These are phyloP conservation scores for Hesperophylax magnus DNA, from an alignment of 1,140 invertebrate genomes.

Conservation along the genomic window DNA sequence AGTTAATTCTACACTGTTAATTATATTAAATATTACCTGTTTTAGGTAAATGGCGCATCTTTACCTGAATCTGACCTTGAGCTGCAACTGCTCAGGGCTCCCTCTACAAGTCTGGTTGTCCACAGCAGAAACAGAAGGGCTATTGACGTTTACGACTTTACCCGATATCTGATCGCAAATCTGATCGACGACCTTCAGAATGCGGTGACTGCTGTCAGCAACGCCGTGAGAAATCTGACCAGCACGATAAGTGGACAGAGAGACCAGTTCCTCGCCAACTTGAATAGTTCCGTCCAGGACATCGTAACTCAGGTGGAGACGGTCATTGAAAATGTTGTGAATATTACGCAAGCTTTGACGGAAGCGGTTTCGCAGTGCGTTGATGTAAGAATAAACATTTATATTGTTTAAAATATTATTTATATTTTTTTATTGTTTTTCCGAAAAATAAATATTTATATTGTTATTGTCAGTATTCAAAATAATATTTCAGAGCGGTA, in stretches of 20 bases:
- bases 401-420: too few species aligned
- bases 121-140: not conserved
- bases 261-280: conserved; percentile 55
- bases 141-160: conserved; percentile 20
- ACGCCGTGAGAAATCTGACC: conserved; percentile 59
- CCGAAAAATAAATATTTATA: conserved; percentile 40
- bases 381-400: conserved; percentile 58
- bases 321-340: conserved; percentile 58
- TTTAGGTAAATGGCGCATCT: not conserved
- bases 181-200: conserved; percentile 58
- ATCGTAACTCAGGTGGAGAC: conserved; percentile 56
- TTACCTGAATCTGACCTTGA: not conserved
- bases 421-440: too few species aligned
- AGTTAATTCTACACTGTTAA: not conserved
- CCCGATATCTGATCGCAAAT: conserved; percentile 60
- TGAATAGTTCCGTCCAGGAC: conserved; percentile 58
- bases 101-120: not conserved
- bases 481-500: too few species aligned
- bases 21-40: not conserved
- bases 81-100: not conserved
- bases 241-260: conserved; percentile 59
- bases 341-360: conserved; percentile 58
- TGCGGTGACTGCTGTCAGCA: conserved; percentile 58
- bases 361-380: conserved; percentile 59
- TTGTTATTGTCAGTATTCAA: too few species aligned